Conservation (phyloP, 2,888 invertebrate genomes). For the Smittia aterrima region DNA sequence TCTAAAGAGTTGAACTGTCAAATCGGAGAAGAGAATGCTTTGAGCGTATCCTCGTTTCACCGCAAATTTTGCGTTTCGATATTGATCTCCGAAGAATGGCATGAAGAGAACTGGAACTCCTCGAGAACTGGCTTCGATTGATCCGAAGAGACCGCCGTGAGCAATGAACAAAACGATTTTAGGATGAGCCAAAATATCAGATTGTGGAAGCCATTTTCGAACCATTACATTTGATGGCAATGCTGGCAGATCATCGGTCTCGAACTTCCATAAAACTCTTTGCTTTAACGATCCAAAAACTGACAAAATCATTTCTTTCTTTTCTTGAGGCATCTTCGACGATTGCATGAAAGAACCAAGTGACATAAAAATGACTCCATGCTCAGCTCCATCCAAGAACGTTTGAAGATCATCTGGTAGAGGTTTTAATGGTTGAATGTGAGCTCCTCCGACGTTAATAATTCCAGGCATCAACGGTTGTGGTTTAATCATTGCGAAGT, state of each 20-base stretch:
- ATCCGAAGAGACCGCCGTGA: constrained; percentile 65
- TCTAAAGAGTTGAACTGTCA: constrained; percentile 54
- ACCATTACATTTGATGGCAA: constrained; percentile 60
- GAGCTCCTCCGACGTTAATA: constrained; percentile 52
- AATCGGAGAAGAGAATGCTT: constrained; percentile 54
- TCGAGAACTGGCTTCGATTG: constrained; percentile 61
- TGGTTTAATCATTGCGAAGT: constrained; percentile 55
- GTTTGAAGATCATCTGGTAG: constrained; percentile 48
- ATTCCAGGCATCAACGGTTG: constrained; percentile 52
- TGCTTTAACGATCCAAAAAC: constrained; percentile 61
- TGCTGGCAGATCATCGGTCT: constrained; percentile 57
- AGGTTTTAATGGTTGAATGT: constrained; percentile 46
- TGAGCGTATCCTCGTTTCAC: constrained; percentile 53
- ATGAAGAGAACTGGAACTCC: constrained; percentile 60
- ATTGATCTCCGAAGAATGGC: constrained; percentile 58
- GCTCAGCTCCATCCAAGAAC: constrained; percentile 51
- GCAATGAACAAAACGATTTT: constrained; percentile 62
- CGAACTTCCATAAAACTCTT: constrained; percentile 69
- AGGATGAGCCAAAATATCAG: constrained; percentile 62
- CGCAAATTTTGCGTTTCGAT: constrained; percentile 55
- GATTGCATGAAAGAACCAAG: constrained; percentile 54
- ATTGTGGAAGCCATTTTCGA: constrained; percentile 68
- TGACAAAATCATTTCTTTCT: constrained; percentile 56
- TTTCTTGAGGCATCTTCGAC: constrained; percentile 47
- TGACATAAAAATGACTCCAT: constrained; percentile 52